phyloP scores from a whole-genome alignment of 2,797 vertebrate species.

The Sandelia bainsii region DNA sequence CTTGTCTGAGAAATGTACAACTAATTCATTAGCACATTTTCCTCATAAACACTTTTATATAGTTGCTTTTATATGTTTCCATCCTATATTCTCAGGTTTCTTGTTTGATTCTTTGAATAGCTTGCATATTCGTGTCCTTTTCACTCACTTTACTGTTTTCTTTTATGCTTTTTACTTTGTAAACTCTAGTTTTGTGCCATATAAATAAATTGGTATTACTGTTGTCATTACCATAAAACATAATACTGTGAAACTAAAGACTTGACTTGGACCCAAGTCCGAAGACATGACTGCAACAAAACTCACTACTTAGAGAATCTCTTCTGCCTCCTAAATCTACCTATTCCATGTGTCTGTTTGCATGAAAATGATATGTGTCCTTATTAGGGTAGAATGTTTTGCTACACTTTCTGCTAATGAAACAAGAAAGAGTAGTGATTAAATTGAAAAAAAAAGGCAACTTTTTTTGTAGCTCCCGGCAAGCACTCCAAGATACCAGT shows the following conservation, averaged over 20 bases:
- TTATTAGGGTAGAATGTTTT: background rate
- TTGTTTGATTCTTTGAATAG: constrained; percentile 24
- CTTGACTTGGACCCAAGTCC: constrained; percentile 19
- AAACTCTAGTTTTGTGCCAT: constrained; percentile 12
- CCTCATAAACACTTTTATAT: constrained; percentile 34
- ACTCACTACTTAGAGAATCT: background rate
- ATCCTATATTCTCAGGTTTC: constrained; percentile 9
- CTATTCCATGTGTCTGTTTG: background rate
- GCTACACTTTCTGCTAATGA: background rate
- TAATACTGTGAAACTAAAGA: constrained; percentile 7
- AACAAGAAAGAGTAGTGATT: no score
- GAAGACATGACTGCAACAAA: constrained; percentile 8
- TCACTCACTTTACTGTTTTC: background rate
- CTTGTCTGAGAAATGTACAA: constrained; percentile 14
- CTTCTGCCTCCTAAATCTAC: background rate
- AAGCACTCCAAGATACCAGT: background rate
- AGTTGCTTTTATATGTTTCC: constrained; percentile 30
- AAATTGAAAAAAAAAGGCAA: no score
- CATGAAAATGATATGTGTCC: no score
- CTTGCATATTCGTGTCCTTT: constrained; percentile 8
- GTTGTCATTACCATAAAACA: constrained; percentile 10
- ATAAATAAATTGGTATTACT: constrained; percentile 8
- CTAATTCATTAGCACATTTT: constrained; percentile 41
- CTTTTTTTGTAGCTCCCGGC: background rate
- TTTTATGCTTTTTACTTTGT: constrained; percentile 6